Base-by-base conservation (phyloP, 2,797 vertebrate genomes). In the Ptychadena robeensis region DNA sequence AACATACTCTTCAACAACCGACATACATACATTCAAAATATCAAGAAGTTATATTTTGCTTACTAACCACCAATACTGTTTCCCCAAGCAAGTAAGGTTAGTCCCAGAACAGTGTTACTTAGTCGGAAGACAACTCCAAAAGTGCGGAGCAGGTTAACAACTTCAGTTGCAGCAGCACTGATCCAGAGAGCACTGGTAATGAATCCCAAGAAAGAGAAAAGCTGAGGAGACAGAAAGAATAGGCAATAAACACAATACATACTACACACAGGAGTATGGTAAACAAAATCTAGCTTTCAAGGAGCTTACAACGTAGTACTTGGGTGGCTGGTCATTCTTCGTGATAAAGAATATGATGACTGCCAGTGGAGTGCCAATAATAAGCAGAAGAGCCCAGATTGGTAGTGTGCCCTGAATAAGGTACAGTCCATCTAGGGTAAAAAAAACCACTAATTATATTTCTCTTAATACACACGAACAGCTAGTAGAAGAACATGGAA, bases 61-160 rank as follows among this genome's bases (percentile, higher is more conserved):
- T 40, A 44, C 89, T 85, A 73, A 99, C 98, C 98, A 69, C 97
- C 97, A 0, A 98, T 94, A 89, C 97, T 99, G 92, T 99, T 99
- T 67, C 98, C 98, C 98, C 98, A 99, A 85, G 98, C 97, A 89
- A 99, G 91, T 85, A 99, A 90, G 0, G 97, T 99, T 80, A 99
- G 91, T 9, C 98, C 98, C 87, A 99, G 91, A 59, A 99, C 96
- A 0, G 97, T 99, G 93, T 96, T 98, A 91, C 97, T 99, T 61
- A 99, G 93, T 40, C 90, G 93, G 87, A 98, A 95, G 86, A 97
- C 92, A 70, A 99, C 84, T 0, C 97, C 98, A 38, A 98, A 87
- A 30, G 97, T 95, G 86, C 93, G 95, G 85, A 99, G 89, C 83
- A 98, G 89, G 87, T 96, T 97, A 87, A 99, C 97, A 88, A 98